Conservation (phyloP, 2,888 invertebrate species). For the Fragum fragum region DNA sequence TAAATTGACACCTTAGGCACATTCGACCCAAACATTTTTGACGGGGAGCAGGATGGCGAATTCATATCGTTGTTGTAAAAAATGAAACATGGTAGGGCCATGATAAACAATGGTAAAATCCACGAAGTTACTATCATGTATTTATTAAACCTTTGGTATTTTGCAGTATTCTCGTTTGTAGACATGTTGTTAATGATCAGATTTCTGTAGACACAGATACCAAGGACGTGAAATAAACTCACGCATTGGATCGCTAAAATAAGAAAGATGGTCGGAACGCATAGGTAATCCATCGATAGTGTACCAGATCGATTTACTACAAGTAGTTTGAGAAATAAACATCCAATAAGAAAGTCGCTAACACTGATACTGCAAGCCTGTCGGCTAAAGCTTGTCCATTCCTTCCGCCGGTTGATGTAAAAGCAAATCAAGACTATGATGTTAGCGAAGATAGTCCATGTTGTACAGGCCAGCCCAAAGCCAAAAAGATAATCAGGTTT, state of each 20-base stretch:
- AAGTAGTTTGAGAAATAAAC: background rate
- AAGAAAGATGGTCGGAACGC: background rate
- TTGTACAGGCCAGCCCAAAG: background rate
- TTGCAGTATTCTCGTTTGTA: background rate
- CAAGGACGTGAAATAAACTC: background rate
- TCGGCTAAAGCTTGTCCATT: background rate
- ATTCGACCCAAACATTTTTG: background rate
- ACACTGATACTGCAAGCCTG: slow-evolving; percentile 11
- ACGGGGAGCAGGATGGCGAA: background rate
- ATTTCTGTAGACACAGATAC: background rate
- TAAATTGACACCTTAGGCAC: background rate
- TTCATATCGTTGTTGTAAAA: background rate
- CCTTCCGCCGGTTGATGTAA: background rate
- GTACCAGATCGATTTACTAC: background rate
- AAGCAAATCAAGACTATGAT: background rate
- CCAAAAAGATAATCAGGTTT: background rate
- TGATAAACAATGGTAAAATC: background rate
- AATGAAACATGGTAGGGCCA: background rate
- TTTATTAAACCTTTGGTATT: background rate
- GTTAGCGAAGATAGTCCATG: background rate
- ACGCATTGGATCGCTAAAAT: background rate
- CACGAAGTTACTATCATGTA: background rate
- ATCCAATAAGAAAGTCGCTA: slow-evolving; percentile 1
- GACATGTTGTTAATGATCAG: background rate
- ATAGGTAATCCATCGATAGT: background rate